Percentiles rank a stretch among this genome's conserved stretches.
Conservation (phyloP, 2,888 invertebrate genomes). For the Drosophila lacicola region DNA sequence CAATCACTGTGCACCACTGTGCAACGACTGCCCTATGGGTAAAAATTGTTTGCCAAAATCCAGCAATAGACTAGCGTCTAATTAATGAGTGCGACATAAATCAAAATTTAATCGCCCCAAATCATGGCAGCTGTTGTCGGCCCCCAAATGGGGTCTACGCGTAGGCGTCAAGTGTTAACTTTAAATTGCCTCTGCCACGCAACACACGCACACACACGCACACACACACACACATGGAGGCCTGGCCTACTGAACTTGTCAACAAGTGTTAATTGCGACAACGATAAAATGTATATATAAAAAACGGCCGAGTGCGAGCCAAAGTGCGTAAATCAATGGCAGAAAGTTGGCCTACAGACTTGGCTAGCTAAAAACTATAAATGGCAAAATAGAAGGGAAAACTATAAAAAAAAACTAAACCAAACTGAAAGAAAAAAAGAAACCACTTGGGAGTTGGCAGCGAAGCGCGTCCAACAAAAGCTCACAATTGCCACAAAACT, state of each 20-base stretch:
- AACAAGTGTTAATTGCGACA: slow-evolving; percentile 79
- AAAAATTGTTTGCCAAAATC: slow-evolving; percentile 48
- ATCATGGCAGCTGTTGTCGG: slow-evolving; percentile 50
- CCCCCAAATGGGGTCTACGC: slow-evolving; percentile 42
- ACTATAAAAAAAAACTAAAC: slow-evolving; percentile 12
- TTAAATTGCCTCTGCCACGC: slow-evolving; percentile 58
- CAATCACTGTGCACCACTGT: slow-evolving; percentile 26
- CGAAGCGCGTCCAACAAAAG: slow-evolving; percentile 24
- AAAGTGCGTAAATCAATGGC: slow-evolving; percentile 49
- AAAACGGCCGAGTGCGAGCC: slow-evolving; percentile 8
- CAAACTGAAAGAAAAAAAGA: not conserved
- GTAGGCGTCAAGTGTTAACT: slow-evolving; percentile 61
- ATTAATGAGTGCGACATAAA: slow-evolving; percentile 73
- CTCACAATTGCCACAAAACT: slow-evolving; percentile 14
- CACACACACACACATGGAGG: slow-evolving; percentile 21
- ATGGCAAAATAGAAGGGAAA: slow-evolving; percentile 14
- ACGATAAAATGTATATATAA: slow-evolving; percentile 11
- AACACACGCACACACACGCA: slow-evolving; percentile 16
- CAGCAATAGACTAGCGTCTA: slow-evolving; percentile 44
- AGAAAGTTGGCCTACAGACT: slow-evolving; percentile 33
- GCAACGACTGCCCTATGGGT: slow-evolving; percentile 6
- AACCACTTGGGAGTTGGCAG: slow-evolving; percentile 16
- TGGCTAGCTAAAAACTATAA: slow-evolving; percentile 13
- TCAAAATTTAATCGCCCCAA: slow-evolving; percentile 75
- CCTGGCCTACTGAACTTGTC: slow-evolving; percentile 80